Evolutionary conservation across 2,797 vertebrate species (phyloP).

Genomic region (Anabacerthia variegaticeps): DNA sequence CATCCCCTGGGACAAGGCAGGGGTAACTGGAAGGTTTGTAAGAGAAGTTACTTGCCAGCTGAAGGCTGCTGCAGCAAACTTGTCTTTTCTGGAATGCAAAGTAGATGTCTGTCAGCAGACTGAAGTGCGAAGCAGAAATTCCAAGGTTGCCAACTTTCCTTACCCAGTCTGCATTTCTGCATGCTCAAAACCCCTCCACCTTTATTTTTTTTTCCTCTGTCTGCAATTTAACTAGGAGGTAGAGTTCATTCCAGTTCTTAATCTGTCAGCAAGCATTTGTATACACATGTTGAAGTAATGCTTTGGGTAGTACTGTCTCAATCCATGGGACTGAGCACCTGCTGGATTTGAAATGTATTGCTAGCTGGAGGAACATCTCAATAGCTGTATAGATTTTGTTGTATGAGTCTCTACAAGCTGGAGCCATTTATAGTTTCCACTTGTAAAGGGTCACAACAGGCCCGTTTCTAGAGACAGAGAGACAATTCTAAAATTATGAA

Average conservation of each 20-base stretch:
- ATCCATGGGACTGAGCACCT: background rate
- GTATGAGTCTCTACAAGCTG: background rate
- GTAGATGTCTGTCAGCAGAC: background rate
- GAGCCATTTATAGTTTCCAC: background rate
- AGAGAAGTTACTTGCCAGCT: background rate
- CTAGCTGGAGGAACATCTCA: background rate
- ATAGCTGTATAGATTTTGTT: background rate
- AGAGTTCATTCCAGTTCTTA: background rate
- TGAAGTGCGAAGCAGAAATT: background rate
- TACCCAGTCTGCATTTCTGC: background rate
- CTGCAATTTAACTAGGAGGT: background rate
- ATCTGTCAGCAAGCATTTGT: background rate
- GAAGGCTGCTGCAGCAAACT: background rate
- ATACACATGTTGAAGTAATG: background rate
- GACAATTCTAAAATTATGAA: background rate
- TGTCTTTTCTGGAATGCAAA: background rate
- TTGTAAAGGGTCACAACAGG: background rate
- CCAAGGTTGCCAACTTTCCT: background rate
- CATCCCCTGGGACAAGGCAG: background rate
- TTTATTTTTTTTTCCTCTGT: rapidly evolving
- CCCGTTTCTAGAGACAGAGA: background rate
- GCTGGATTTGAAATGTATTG: background rate
- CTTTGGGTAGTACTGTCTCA: background rate
- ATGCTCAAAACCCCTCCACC: background rate
- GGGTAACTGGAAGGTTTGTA: background rate